Base-by-base conservation (phyloP, 1,140 invertebrate genomes). In the Cydia pomonella region DNA sequence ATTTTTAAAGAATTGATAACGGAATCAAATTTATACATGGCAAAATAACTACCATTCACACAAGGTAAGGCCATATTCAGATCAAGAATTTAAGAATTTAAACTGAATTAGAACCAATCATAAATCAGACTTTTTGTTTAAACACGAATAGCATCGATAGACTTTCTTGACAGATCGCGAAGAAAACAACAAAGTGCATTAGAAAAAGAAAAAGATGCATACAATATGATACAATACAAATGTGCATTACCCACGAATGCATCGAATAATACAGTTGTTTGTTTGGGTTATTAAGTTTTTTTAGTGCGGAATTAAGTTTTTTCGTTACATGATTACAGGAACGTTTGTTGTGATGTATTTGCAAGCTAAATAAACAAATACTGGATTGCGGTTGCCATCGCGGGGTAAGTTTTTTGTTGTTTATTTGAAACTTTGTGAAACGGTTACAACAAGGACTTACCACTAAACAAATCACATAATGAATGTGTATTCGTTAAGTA, bases 361-460 rank as follows among this genome's bases (percentile, higher is more conserved):
- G 7, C 27, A 38, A n/a, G 9, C n/a, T 18, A 69, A 69, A 69
- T 69, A 69, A 69, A 33, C 16, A n/a, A n/a, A 33, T 69, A 12
- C 16, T 33, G 64, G 64, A 69, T 69, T 69, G 27, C 64, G 27
- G 64, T 69, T 69, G 64, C 64, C 64, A 7, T 33, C 29, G 29
- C 64, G 64, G 64, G 64, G 64, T 69, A 41, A 69, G 64, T 69
- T 69, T n/a, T 69, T 69, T 69, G 27, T 69, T 69, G 64, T 69
- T 69, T 69, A 69, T 69, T 69, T 69, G 64, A 69, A 69, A 69
- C 64, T 69, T 69, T 69, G 64, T 69, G 64, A 69, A n/a, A 69
- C 64, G 64, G 64, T 69, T 69, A 41, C n/a, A 69, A 69, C 64
- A 69, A 69, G 64, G 33, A 69, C 64, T 69, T 69, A 27, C 12